phyloP scores from a whole-genome alignment of 2,888 invertebrate species.

The Dicyrtomina minuta region DNA sequence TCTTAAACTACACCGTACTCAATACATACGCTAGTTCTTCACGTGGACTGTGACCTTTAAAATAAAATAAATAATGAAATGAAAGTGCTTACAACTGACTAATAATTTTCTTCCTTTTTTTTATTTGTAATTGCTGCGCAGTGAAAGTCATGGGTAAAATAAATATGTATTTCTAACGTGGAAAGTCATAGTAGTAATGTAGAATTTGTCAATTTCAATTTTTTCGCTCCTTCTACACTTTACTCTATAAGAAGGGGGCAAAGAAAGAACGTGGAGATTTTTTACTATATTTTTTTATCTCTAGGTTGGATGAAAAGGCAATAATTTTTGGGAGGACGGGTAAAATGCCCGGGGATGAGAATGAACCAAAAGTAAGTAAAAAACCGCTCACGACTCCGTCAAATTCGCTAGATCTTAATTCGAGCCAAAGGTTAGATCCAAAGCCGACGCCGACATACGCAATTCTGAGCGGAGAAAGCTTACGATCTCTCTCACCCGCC shows the following conservation, averaged over 20 bases:
- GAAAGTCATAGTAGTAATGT: no score
- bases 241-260: no score
- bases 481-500: constrained; percentile 51
- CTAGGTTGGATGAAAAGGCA: constrained; percentile 66
- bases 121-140: constrained; percentile 18
- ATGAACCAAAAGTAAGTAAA: constrained; percentile 26
- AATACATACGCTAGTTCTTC: no score
- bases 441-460: constrained; percentile 46
- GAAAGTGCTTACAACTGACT: no score
- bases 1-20: no score
- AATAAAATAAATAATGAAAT: no score
- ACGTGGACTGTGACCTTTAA: no score
- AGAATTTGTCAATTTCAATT: no score
- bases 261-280: no score
- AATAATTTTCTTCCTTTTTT: constrained; percentile 2
- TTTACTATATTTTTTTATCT: constrained; percentile 18
- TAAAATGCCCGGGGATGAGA: constrained; percentile 43
- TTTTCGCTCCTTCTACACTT: no score
- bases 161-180: neutral
- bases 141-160: constrained; percentile 37
- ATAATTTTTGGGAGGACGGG: constrained; percentile 58
- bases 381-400: constrained; percentile 32
- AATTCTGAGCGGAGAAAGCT: constrained; percentile 44
- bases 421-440: constrained; percentile 28
- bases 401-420: constrained; percentile 34